Conservation (phyloP, 2,113 vertebrate species). For the Amblyopsis rosae region DNA sequence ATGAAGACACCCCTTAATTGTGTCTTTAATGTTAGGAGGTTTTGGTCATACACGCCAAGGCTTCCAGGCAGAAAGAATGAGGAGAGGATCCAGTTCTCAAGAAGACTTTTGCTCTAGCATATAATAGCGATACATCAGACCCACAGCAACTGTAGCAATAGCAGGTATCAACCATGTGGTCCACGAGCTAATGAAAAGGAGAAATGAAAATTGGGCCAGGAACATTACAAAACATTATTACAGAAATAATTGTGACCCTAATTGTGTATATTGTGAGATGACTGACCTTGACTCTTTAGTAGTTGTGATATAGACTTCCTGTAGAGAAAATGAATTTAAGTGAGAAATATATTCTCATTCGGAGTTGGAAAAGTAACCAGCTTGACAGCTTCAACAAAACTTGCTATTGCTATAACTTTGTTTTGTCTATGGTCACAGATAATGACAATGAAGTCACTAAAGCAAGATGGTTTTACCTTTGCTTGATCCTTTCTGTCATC, state of each 20-base stretch:
- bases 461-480: conserved; percentile 77
- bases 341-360: background rate
- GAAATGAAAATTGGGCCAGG: background rate
- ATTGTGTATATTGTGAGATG: background rate
- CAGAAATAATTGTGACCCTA: background rate
- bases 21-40: conserved; percentile 31
- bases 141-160: conserved; percentile 77
- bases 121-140: conserved; percentile 89
- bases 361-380: background rate
- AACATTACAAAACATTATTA: background rate
- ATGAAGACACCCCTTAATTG: conserved; percentile 21
- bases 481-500: conserved; percentile 76
- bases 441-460: background rate
- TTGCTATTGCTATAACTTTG: background rate
- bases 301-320: conserved; percentile 64
- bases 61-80: conserved; percentile 59
- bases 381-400: background rate
- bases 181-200: conserved; percentile 78
- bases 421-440: background rate
- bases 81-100: conserved; percentile 53
- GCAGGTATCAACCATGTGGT: conserved; percentile 87
- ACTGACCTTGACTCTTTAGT: conserved; percentile 78
- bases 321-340: conserved; percentile 24
- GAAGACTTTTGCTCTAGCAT: conserved; percentile 81
- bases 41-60: conserved; percentile 70